Evolutionary conservation across 2,888 invertebrate genomes (phyloP), one percentile per base, ranked within the genome.

Genomic region (Drosophila suboccidentalis): DNA sequence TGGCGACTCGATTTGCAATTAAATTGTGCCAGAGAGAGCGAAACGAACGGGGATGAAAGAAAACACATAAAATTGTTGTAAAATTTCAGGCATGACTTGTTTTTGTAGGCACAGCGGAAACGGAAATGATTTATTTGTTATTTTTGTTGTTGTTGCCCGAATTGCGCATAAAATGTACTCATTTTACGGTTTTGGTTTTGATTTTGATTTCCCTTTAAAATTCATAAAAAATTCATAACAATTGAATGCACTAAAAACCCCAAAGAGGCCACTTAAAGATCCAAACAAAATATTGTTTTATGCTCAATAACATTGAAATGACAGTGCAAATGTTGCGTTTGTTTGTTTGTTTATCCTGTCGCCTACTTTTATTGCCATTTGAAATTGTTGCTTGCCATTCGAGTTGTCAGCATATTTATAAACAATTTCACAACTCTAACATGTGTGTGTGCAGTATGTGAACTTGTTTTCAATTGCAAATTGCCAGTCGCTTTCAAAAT

Each of bases 81-180:
- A 77, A 80, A 77, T 83, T 71, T 83, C 71, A 86, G 43, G 87
- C 89, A 50, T 71, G 77, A 83, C 68, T 83, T 72, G 65, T 44
- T 43, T 58, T 49, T 67, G 71, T 75, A 53, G 82, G 75, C 75
- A 41, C 34, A 59, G 44, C 89, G 83, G 77, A 83, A 89, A 67
- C 89, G 83, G 87, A 83, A 83, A 77, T 83, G 72, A 80, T 83
- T 80, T 77, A 60, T 69, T 50, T 60, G 55, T 68, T 61, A 64
- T 65, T 47, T 38, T 36, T 60, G 58, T 46, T 54, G 50, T 26
- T 26, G 50, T 46, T 59, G 65, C 34, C 54, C 58, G 9, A 72
- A 65, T 62, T 67, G 59, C 54, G 60, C 75, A 70, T 75, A 67
- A 77, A 75, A 75, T 77, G 32, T 66, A 66, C 57, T 46, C 59